These are phyloP conservation scores for Volucella bombylans DNA, from an alignment of 2,888 invertebrate genomes.

Conservation along the genomic window DNA sequence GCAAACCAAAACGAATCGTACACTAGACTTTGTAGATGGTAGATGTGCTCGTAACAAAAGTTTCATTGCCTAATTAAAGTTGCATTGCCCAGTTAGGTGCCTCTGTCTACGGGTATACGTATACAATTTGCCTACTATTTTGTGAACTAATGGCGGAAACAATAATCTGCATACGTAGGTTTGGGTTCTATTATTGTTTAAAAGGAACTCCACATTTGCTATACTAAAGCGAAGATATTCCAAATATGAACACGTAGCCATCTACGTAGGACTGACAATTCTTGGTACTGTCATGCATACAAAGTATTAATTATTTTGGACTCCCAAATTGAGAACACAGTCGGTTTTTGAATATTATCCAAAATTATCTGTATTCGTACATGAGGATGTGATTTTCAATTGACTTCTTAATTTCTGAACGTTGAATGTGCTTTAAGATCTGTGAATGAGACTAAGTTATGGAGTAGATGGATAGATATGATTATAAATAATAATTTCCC, in stretches of 20 bases:
- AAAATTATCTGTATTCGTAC: too few relatives aligned
- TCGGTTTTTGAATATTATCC: too few relatives aligned
- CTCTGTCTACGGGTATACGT: background rate
- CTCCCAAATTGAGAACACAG: too few relatives aligned
- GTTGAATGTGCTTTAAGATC: too few relatives aligned
- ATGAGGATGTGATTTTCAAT: too few relatives aligned
- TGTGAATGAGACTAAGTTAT: too few relatives aligned
- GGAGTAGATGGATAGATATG: too few relatives aligned
- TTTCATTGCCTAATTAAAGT: too few relatives aligned
- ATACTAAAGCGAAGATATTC: background rate
- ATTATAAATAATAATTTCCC: too few relatives aligned
- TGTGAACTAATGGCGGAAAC: background rate
- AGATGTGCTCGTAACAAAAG: background rate
- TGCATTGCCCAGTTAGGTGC: too few relatives aligned
- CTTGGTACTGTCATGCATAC: slow-evolving; percentile 6
- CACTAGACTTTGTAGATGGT: background rate
- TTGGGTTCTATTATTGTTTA: background rate
- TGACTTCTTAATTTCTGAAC: too few relatives aligned
- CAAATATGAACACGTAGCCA: slow-evolving; percentile 3
- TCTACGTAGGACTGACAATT: background rate
- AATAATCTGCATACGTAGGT: background rate
- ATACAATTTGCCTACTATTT: background rate
- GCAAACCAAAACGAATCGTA: background rate
- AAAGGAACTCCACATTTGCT: slow-evolving; percentile 35
- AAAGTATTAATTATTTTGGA: slow-evolving; percentile 19